These are phyloP conservation scores for Uropsilus gracilis DNA, from an alignment of 2,113 vertebrate species.

Conservation along the genomic window DNA sequence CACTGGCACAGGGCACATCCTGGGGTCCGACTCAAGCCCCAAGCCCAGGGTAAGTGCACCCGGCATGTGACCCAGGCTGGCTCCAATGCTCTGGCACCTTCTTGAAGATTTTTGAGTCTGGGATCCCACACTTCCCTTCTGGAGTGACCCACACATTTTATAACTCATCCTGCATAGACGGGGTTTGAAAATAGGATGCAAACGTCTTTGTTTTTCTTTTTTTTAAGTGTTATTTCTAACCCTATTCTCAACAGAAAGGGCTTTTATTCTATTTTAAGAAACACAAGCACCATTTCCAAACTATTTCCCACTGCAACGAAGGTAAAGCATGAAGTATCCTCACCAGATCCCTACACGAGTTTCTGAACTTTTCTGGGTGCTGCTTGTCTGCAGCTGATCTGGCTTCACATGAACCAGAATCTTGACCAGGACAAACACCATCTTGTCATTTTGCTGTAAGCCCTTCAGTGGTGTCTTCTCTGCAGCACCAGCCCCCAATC, in stretches of 20 bases:
- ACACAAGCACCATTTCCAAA: background rate
- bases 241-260: background rate
- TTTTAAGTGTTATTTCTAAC: background rate
- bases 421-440: background rate
- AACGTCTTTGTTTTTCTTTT: background rate
- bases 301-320: background rate
- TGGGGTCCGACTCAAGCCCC: background rate
- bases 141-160: background rate
- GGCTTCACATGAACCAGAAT: background rate
- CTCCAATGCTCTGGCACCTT: background rate
- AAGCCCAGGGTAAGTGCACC: background rate
- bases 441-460: background rate
- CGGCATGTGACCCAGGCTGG: rapidly evolving
- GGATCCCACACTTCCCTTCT: background rate
- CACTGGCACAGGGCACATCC: background rate
- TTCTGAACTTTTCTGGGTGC: background rate
- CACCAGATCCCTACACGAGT: background rate
- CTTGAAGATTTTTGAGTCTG: background rate
- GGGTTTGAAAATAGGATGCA: too few relatives aligned
- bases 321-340: background rate
- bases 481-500: background rate
- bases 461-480: background rate
- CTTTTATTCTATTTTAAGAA: background rate
- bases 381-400: background rate
- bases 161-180: background rate